These are phyloP conservation scores for Dascillus cervinus DNA, from an alignment of 2,888 invertebrate species.

Conservation along the genomic window DNA sequence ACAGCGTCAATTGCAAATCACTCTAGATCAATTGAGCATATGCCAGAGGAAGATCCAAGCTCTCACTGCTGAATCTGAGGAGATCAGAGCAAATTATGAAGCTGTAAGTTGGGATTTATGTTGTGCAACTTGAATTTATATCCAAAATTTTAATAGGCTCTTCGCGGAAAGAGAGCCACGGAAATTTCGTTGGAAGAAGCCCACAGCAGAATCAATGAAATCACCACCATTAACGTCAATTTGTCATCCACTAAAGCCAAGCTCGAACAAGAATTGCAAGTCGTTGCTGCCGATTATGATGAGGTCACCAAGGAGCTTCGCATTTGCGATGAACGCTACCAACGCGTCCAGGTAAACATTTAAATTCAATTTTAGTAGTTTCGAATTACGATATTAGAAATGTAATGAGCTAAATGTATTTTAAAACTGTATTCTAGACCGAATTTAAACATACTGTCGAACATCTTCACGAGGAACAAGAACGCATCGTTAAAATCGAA, in stretches of 20 bases:
- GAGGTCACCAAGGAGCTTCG: conserved; percentile 95
- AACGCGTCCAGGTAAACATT: conserved; percentile 71
- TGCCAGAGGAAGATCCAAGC: conserved; percentile 87
- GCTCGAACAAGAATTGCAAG: conserved; percentile 87
- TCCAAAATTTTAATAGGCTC: conserved; percentile 53
- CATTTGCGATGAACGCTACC: conserved; percentile 89
- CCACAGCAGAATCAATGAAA: conserved; percentile 84
- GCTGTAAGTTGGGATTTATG: conserved; percentile 44
- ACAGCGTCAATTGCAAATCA: conserved; percentile 91
- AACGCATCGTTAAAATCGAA: conserved; percentile 94
- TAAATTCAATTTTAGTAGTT: no score
- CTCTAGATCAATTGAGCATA: conserved; percentile 86
- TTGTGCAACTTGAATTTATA: background rate
- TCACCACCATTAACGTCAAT: conserved; percentile 92
- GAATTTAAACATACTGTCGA: conserved; percentile 94
- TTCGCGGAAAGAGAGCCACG: conserved; percentile 83
- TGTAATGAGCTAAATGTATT: no score
- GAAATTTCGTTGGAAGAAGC: conserved; percentile 90
- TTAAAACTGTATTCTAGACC: conserved; percentile 54
- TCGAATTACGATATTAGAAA: background rate
- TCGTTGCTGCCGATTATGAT: conserved; percentile 92
- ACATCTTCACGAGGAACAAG: conserved; percentile 90
- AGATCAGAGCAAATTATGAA: conserved; percentile 87
- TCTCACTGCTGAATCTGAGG: conserved; percentile 91
- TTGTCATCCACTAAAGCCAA: conserved; percentile 90